These are phyloP conservation scores for Mustelus asterias DNA, from an alignment of 2,113 vertebrate species.

Conservation along the genomic window DNA sequence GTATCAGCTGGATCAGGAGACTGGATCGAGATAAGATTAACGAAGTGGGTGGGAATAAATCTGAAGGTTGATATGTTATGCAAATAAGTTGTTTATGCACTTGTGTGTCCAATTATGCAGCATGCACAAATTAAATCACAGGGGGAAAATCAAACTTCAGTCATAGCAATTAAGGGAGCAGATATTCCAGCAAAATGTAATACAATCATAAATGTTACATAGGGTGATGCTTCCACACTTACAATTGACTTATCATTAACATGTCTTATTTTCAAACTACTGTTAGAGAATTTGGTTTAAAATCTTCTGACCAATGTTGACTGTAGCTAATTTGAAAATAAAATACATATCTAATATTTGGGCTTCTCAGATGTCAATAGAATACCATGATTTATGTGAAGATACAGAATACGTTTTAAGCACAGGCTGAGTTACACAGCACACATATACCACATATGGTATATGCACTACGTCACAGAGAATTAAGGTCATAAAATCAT, in stretches of 20 bases:
- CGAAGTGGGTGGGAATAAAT: conserved; percentile 16
- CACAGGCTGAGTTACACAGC: not conserved
- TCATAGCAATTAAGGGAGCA: not conserved
- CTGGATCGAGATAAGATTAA: not conserved
- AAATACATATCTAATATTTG: not conserved
- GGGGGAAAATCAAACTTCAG: not conserved
- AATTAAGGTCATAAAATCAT: not conserved
- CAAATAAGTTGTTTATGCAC: not conserved
- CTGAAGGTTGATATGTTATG: conserved; percentile 4
- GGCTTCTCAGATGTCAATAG: not conserved
- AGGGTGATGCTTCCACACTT: not conserved
- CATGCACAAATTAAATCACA: conserved; percentile 13
- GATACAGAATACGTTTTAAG: not conserved
- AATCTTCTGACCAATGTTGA: not conserved
- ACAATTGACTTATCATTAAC: not conserved
- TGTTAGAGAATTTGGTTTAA: not conserved
- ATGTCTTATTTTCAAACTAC: not conserved
- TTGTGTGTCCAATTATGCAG: not conserved
- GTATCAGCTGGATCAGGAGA: not conserved
- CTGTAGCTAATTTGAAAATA: not conserved
- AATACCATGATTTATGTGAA: not conserved
- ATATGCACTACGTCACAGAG: not conserved
- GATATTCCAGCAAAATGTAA: not conserved
- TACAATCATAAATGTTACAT: not conserved
- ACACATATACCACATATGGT: not conserved